phyloP scores from a whole-genome alignment of 2,113 vertebrate genomes.

The Lamprologus lemairii region DNA sequence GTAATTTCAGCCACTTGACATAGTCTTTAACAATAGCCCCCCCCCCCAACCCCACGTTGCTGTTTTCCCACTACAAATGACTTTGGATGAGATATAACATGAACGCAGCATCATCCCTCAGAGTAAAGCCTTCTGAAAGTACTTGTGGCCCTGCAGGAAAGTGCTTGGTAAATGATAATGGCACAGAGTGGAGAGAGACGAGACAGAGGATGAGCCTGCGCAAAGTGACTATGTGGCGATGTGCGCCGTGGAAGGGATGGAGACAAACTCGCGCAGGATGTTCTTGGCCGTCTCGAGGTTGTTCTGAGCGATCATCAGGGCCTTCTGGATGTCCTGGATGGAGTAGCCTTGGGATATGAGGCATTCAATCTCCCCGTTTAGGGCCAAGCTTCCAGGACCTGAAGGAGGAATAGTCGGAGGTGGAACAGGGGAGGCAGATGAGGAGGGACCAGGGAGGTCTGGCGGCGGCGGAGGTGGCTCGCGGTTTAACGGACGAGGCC shows the following conservation, averaged over 20 bases:
- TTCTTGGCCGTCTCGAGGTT: constrained; percentile 99
- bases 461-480: background rate
- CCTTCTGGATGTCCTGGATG: constrained; percentile 99
- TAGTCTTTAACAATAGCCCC: rapidly evolving
- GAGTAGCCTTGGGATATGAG: constrained; percentile 96
- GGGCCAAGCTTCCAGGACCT: constrained; percentile 56
- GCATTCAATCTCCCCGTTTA: constrained; percentile 90
- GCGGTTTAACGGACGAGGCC: constrained; percentile 71
- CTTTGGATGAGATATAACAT: background rate
- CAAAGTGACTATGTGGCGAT: constrained; percentile 84
- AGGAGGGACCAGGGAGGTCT: constrained; percentile 15
- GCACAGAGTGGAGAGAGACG: constrained; percentile 37
- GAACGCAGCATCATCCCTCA: background rate
- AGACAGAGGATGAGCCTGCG: background rate
- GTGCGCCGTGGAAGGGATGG: constrained; percentile 86
- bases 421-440: background rate
- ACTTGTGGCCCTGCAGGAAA: constrained; percentile 31
- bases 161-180: constrained; percentile 49
- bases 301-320: constrained; percentile 96
- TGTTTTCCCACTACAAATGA: background rate
- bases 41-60: background rate
- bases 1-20: background rate
- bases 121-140: background rate
- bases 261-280: constrained; percentile 95
- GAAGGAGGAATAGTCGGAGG: background rate